Evolutionary conservation across 23 tunicate species (phyloP).

Genomic region (Ciona savignyi): DNA sequence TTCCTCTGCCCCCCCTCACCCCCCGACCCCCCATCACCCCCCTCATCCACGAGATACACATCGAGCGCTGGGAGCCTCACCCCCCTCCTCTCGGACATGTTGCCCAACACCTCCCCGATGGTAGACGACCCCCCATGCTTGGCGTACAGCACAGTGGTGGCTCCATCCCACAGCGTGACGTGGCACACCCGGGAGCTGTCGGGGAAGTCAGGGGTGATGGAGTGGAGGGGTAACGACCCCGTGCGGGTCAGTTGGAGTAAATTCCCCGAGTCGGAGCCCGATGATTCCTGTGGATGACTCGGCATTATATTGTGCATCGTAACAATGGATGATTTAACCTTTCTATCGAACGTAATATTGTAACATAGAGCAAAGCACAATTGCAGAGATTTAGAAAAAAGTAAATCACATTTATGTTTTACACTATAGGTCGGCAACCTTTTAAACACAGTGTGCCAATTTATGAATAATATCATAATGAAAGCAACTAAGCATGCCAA

Average conservation of each 20-base stretch:
- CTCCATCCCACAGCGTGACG: conserved; percentile 76
- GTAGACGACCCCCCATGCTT: conserved; percentile 29
- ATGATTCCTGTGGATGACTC: conserved; percentile 63
- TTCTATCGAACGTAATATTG: too few species aligned
- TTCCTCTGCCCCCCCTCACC: conserved; percentile 12
- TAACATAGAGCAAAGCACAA: too few species aligned
- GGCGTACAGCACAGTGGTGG: conserved; percentile 52
- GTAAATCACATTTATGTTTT: too few species aligned
- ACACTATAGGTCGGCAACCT: too few species aligned
- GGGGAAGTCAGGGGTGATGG: conserved; percentile 15
- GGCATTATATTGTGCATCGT: too few species aligned
- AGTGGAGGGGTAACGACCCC: conserved; percentile 29
- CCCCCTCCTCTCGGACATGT: conserved; percentile 52
- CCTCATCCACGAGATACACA: conserved; percentile 20
- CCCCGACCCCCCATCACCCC: conserved; percentile 8
- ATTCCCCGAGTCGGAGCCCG: conserved; percentile 46
- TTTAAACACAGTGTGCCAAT: too few species aligned
- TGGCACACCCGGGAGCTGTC: conserved; percentile 57
- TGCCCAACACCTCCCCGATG: conserved; percentile 45
- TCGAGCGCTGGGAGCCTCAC: conserved; percentile 44
- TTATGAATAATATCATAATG: too few species aligned
- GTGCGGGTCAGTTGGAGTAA: conserved; percentile 24
- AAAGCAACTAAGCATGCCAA: too few species aligned
- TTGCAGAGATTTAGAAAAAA: too few species aligned
- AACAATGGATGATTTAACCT: too few species aligned